Evolutionary conservation across 1,140 invertebrate species (phyloP), one percentile per base, ranked within the genome.

Genomic region (Brachionus sp.): DNA sequence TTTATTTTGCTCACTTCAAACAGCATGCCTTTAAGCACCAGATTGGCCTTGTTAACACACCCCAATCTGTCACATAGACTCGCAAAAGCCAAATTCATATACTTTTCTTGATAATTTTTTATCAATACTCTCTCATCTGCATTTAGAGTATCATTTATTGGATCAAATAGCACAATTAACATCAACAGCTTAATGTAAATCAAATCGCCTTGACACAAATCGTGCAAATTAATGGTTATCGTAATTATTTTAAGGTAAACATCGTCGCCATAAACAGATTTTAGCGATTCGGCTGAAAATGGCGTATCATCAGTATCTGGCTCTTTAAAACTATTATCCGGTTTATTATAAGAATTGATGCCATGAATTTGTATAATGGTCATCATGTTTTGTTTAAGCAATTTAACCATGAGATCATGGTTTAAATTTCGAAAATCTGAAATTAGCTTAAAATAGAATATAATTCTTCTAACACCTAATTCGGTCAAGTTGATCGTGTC

Each of bases 351-450:
- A 9, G 77, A 80, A 62, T 62, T 80, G 23, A 80, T 44, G 13
- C 77, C 77, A 25, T 80, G 77, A 25, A 80, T 66, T 80, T 80
- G 77, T 39, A 80, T 39, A n/a, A 80, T 57, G 37, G 23, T 80
- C 77, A 80, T 80, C 77, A 80, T 80, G 57, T 57, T 62, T 62
- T 80, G 77, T 80, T 80, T 80, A 0, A 80, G 33, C 12, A 80
- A 16, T 62, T 80, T 80, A 16, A 80, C 37, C 77, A 80, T 80
- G 9, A 80, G 62, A 10, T 80, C 77, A 35, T 80, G 77, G n/a
- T 80, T 35, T 12, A 80, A 35, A 66, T 80, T 66, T 19, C 77
- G 46, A 80, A 80, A 80, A 29, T 80, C 77, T n/a, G 77, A 23
- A 29, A 80, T 80, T 0, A 80, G 50, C 23, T 80, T 80, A 66